Conservation (phyloP, 2,888 invertebrate genomes). For the Leptogaster cylindrica region DNA sequence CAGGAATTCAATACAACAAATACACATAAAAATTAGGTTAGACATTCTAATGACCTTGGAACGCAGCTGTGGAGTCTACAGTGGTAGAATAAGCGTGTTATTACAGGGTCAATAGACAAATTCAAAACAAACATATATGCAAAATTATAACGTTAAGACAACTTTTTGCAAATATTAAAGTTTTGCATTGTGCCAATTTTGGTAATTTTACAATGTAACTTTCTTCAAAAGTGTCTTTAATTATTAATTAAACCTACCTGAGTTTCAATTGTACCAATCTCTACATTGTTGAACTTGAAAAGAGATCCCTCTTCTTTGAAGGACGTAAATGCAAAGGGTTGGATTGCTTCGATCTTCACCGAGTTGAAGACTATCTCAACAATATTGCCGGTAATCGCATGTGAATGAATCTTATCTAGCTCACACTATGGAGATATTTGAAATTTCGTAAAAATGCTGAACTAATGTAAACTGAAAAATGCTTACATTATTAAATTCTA, state of each 20-base stretch:
- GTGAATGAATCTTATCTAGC: conserved; percentile 66
- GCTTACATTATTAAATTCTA: conserved; percentile 58
- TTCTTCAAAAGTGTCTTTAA: no score
- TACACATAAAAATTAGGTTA: not conserved
- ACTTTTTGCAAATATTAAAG: no score
- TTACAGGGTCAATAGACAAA: no score
- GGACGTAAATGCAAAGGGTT: conserved; percentile 78
- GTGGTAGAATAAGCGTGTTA: no score
- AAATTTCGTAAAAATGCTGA: no score
- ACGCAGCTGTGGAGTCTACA: no score
- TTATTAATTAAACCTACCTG: no score
- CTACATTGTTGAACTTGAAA: conserved; percentile 69
- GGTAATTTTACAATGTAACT: no score
- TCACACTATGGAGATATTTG: no score
- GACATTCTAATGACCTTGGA: not conserved
- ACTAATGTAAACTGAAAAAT: conserved; percentile 35
- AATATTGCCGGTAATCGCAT: conserved; percentile 75
- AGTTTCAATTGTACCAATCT: conserved; percentile 67
- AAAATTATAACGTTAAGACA: no score
- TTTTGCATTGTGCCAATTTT: no score
- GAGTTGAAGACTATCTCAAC: conserved; percentile 71
- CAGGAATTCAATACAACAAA: conserved; percentile 60
- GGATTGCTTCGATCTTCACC: conserved; percentile 68
- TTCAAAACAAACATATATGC: no score
- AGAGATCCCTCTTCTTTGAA: conserved; percentile 68